Evolutionary conservation across 2,797 vertebrate genomes (phyloP).

Genomic region (Anguilla megastoma): DNA sequence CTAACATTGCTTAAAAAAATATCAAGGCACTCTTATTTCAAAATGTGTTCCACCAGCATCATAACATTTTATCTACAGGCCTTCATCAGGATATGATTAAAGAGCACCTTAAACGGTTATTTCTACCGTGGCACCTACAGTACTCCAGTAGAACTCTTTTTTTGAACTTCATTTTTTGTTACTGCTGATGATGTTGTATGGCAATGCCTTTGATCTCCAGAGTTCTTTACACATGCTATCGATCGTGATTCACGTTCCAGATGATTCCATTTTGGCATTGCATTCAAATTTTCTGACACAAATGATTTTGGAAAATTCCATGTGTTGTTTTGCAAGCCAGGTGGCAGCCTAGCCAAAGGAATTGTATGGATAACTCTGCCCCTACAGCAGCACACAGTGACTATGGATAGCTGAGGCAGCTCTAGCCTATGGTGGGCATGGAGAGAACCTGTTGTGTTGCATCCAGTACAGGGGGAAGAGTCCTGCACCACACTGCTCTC

Average conservation of each 20-base stretch:
- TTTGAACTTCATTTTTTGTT: not conserved
- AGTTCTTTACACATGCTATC: not conserved
- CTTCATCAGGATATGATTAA: too few relatives aligned
- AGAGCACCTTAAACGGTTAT: too few relatives aligned
- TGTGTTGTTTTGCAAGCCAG: not conserved
- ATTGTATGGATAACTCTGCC: not conserved
- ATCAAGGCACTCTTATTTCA: too few relatives aligned
- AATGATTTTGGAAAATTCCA: not conserved
- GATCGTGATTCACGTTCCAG: not conserved
- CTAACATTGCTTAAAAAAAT: not conserved
- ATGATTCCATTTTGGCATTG: not conserved
- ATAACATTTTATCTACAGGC: too few relatives aligned
- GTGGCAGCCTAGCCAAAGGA: not conserved
- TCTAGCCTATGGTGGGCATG: slow-evolving; percentile 18
- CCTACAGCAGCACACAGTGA: not conserved
- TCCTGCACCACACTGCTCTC: slow-evolving; percentile 36
- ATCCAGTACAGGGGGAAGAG: slow-evolving; percentile 55
- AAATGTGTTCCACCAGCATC: too few relatives aligned
- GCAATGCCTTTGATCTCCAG: not conserved
- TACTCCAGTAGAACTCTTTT: too few relatives aligned
- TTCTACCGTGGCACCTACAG: too few relatives aligned
- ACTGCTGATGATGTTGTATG: not conserved
- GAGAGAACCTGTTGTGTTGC: slow-evolving; percentile 62
- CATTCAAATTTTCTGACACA: not conserved
- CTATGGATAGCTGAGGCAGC: not conserved